A percentile compares a stretch with the other conserved stretches of the same genome.
Evolutionary conservation across 2,113 vertebrate species (phyloP).

Genomic region (Phalacrocorax aristotelis): DNA sequence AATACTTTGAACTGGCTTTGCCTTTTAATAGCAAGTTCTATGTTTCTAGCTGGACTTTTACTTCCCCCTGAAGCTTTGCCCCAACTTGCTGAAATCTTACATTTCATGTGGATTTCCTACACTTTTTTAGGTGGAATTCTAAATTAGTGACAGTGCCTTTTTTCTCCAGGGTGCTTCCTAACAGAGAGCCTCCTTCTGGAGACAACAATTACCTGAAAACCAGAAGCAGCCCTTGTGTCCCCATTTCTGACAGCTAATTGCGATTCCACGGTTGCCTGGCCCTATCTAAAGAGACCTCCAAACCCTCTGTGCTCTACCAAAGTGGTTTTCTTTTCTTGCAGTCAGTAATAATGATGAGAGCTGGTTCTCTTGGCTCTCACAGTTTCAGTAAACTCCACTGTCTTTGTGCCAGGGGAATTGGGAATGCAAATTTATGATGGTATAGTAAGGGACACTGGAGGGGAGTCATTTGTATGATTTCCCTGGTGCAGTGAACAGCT

Average conservation of each 20-base stretch:
- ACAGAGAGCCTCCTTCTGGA: background rate
- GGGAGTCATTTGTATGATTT: background rate
- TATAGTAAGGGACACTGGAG: background rate
- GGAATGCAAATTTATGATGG: background rate
- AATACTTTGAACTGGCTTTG: background rate
- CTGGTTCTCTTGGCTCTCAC: background rate
- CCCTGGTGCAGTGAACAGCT: background rate
- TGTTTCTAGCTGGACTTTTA: background rate
- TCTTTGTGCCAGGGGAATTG: background rate
- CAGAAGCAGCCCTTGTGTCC: background rate
- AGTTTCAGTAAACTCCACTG: background rate
- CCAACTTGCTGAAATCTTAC: background rate
- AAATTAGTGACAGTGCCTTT: background rate
- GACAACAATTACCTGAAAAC: background rate
- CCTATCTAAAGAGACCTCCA: background rate
- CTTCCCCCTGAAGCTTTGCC: background rate
- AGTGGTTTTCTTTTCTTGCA: background rate
- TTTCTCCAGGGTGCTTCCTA: background rate
- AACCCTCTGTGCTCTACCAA: background rate
- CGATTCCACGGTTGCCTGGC: background rate
- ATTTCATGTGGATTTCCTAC: background rate
- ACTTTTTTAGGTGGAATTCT: background rate
- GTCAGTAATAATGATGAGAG: background rate
- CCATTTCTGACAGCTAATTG: background rate
- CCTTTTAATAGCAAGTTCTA: background rate